Evolutionary conservation across 1,140 invertebrate genomes (phyloP), one percentile per base, ranked within the genome.

Genomic region (Stegodyphus mimosarum): DNA sequence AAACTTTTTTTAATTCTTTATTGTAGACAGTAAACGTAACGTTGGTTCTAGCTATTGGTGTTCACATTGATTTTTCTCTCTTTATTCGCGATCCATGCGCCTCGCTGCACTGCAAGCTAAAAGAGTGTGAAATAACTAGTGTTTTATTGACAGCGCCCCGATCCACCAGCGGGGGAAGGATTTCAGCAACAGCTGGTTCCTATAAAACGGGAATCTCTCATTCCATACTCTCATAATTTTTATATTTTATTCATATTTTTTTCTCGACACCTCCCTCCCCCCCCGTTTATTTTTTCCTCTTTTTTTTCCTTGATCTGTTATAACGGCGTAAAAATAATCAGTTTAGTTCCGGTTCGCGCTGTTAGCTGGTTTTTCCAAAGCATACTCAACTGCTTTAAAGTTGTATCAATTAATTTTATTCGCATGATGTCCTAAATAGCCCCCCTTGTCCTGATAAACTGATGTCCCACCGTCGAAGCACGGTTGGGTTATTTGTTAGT

Each of bases 371-470:
- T 71, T 77, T 73, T 72, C 70, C 55, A 52, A 71, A 60, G 13
- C 75, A 71, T 63, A 78, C 66, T 86, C 74, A 78, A 78, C 83
- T 86, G 75, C 72, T 86, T 84, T 86, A 86, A 86, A 86, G 74
- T 86, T 78, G 74, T 86, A 86, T 86, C 83, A 86, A 86, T 86
- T 86, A 86, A 86, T 86, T 86, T 86, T 73, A 86, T 78, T 84
- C 81, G 81, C 81, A 75, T 84, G 81, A 70, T 60, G 71, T 74
- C 81, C 73, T 83, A 73, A 83, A 83, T 73, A 83, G 70, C 69
- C 66, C 67, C 66, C 77, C 77, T n/a, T 15, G 18, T 55, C 53
- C 69, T 50, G 48, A 70, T 80, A 50, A 74, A 83, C 80, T 74
- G 70, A 83, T 83, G 49, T 83, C 63, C 80, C 60, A 66, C 63